These are phyloP conservation scores for Petrosia ficiformis DNA, from an alignment of 37 sponge, comb jelly and placozoan genomes.

Conservation along the genomic window DNA sequence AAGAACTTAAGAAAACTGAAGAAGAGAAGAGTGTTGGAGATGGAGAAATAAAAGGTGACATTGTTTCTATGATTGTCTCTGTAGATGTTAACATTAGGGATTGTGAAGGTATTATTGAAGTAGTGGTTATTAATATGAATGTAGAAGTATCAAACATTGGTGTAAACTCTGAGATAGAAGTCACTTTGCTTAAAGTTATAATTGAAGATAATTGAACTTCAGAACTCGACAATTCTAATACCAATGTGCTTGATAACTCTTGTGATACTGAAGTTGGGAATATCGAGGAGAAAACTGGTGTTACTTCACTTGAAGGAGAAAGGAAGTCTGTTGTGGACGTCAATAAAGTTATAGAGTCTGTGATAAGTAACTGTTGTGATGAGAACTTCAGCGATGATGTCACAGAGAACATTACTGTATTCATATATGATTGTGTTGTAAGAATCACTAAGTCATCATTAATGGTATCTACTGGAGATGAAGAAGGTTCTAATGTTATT, in stretches of 20 bases:
- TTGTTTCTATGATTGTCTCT: slow-evolving; percentile 10
- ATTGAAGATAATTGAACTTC: background rate
- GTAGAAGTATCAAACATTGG: background rate
- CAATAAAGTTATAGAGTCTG: background rate
- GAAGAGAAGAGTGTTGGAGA: background rate
- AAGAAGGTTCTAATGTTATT: no score
- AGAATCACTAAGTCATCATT: no score
- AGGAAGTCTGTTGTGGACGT: background rate
- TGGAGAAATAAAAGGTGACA: background rate
- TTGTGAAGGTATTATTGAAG: background rate
- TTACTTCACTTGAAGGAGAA: background rate
- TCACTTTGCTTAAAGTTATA: background rate
- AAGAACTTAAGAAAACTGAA: no score
- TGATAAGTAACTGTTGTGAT: background rate
- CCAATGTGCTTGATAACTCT: background rate
- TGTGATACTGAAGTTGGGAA: background rate
- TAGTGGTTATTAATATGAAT: background rate
- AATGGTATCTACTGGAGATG: no score
- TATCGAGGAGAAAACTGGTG: background rate
- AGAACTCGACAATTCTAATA: background rate
- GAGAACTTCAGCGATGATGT: background rate
- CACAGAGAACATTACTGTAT: background rate
- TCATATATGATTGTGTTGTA: background rate
- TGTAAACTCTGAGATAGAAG: background rate
- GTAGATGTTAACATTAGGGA: slow-evolving; percentile 7